These are phyloP conservation scores for Arremon brunneinucha DNA, from an alignment of 2,797 vertebrate species.

Conservation along the genomic window DNA sequence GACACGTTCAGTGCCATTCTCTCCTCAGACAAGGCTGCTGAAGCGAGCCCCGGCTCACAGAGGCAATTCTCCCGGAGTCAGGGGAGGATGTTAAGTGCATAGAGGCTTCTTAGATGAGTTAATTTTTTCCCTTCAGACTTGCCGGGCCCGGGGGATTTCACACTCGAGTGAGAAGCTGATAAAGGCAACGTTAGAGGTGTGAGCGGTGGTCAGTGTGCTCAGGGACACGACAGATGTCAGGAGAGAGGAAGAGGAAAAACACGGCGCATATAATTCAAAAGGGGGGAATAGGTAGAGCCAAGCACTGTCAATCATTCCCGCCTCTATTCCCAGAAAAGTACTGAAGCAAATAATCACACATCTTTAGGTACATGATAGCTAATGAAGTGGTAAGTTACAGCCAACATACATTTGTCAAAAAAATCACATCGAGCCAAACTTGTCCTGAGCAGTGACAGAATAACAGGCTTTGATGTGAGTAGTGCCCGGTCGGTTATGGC, in stretches of 20 bases:
- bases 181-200: not conserved
- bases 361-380: not conserved
- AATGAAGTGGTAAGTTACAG: not conserved
- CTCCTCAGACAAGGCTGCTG: not conserved
- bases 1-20: not conserved
- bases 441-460: not conserved
- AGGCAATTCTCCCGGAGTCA: not conserved
- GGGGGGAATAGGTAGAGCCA: not conserved
- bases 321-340: not conserved
- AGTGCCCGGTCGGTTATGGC: fast-evolving
- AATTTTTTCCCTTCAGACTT: not conserved
- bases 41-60: not conserved
- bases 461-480: not conserved
- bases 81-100: not conserved
- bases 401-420: not conserved
- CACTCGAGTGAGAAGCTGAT: not conserved
- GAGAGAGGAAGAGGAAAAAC: not conserved
- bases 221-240: not conserved
- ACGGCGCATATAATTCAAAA: fast-evolving
- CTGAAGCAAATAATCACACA: not conserved
- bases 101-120: not conserved
- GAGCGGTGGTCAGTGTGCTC: not conserved
- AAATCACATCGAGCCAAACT: not conserved
- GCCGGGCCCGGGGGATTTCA: not conserved
- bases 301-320: not conserved